Percentiles rank a stretch among this genome's conserved stretches.
These are phyloP conservation scores for Cantharis lateralis DNA, from an alignment of 2,888 invertebrate genomes.

Conservation along the genomic window DNA sequence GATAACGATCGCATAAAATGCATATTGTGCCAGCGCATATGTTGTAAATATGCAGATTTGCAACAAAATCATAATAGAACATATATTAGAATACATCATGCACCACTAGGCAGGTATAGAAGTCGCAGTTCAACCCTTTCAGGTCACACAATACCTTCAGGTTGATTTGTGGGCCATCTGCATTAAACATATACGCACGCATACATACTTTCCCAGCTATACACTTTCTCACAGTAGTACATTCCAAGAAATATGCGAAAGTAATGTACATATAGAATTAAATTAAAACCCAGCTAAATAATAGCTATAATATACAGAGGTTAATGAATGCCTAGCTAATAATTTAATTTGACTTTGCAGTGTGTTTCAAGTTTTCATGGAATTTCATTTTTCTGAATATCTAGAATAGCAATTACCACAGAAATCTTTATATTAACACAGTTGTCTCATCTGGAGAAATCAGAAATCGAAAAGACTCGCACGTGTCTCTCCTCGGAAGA, in stretches of 20 bases:
- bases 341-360: no score
- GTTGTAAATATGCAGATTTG: constrained; percentile 51
- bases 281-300: neutral
- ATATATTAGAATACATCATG: constrained; percentile 51
- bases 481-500: no score
- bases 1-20: constrained; percentile 44
- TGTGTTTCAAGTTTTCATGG: no score
- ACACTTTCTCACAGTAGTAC: neutral
- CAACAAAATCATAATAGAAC: constrained; percentile 48
- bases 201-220: constrained; percentile 8
- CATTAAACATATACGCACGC: constrained; percentile 40
- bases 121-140: constrained; percentile 47
- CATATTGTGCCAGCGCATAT: constrained; percentile 42
- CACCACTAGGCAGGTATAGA: constrained; percentile 53
- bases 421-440: no score
- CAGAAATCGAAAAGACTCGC: no score
- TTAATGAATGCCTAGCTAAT: no score
- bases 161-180: constrained; percentile 55
- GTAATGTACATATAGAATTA: neutral
- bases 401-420: no score
- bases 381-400: no score
- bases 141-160: constrained; percentile 48
- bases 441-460: no score
- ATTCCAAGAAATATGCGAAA: neutral
- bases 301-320: no score